These are phyloP conservation scores for Pundamilia nyererei DNA, from an alignment of 2,113 vertebrate species.

Conservation along the genomic window DNA sequence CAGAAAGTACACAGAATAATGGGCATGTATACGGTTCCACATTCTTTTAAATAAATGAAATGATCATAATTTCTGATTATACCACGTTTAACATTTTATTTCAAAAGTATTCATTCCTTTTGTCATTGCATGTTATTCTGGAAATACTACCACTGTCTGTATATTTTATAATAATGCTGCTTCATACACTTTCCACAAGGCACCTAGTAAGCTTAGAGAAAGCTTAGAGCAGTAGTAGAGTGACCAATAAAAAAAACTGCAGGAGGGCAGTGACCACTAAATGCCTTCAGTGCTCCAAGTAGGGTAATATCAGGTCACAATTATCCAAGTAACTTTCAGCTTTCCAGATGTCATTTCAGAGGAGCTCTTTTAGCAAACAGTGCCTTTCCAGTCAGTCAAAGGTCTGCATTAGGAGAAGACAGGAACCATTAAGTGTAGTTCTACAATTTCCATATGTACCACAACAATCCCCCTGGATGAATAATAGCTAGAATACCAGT, in stretches of 20 bases:
- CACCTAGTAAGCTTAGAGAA: background rate
- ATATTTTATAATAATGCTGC: background rate
- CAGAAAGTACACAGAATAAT: background rate
- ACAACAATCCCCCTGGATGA: constrained; percentile 23
- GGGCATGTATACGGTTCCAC: background rate
- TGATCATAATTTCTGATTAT: background rate
- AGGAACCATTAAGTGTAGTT: constrained; percentile 26
- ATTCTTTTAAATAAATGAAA: background rate
- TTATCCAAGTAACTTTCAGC: background rate
- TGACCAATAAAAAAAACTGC: background rate
- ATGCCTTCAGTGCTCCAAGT: background rate
- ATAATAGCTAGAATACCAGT: constrained; percentile 33
- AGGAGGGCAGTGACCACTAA: background rate
- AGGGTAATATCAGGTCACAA: background rate
- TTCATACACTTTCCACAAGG: background rate
- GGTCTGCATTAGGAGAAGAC: constrained; percentile 26
- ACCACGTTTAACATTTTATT: background rate
- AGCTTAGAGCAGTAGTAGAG: background rate
- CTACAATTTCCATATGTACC: constrained; percentile 13
- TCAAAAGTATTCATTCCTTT: background rate
- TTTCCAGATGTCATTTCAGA: background rate
- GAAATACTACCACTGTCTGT: background rate
- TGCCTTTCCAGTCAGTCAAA: constrained; percentile 3
- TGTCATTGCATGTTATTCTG: background rate
- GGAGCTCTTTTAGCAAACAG: constrained; percentile 18